phyloP scores from a whole-genome alignment of 2,113 vertebrate genomes.

The Chascanopsetta lugubris region DNA sequence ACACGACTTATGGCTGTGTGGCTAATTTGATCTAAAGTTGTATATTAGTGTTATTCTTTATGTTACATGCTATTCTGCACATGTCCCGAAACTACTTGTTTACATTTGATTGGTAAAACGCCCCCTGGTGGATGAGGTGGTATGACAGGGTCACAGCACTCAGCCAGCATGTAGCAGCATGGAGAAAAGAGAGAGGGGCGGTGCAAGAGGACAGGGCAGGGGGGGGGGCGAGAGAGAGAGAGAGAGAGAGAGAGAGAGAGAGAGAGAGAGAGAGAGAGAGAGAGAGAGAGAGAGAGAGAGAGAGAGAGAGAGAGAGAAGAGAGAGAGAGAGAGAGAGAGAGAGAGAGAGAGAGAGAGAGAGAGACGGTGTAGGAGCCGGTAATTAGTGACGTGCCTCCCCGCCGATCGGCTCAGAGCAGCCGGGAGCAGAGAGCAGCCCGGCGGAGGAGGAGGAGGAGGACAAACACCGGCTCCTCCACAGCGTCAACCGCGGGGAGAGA shows the following conservation, averaged over 20 bases:
- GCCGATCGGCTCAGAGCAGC: slow-evolving; percentile 7
- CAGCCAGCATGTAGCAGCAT: too few relatives aligned
- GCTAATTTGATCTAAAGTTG: too few relatives aligned
- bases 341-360: slow-evolving; percentile 6
- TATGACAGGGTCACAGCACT: too few relatives aligned
- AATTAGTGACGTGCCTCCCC: slow-evolving; percentile 41
- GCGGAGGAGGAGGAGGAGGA: not conserved
- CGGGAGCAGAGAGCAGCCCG: not conserved
- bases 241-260: slow-evolving; percentile 23
- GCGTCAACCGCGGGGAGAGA: not conserved
- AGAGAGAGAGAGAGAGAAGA: slow-evolving; percentile 5
- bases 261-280: slow-evolving; percentile 20
- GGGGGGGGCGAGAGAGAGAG: slow-evolving; percentile 88
- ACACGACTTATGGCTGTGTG: too few relatives aligned
- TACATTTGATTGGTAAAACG: too few relatives aligned
- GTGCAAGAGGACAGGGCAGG: too few relatives aligned
- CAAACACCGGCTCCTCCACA: not conserved
- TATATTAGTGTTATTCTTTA: too few relatives aligned
- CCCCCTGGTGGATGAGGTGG: too few relatives aligned
- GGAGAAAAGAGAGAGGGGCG: too few relatives aligned
- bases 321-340: slow-evolving; percentile 14
- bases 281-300: slow-evolving; percentile 2
- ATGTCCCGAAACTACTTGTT: too few relatives aligned
- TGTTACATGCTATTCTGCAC: too few relatives aligned
- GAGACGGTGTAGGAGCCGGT: slow-evolving; percentile 48